Evolutionary conservation across 2,113 vertebrate genomes (phyloP).

Genomic region (Dicentrarchus labrax): DNA sequence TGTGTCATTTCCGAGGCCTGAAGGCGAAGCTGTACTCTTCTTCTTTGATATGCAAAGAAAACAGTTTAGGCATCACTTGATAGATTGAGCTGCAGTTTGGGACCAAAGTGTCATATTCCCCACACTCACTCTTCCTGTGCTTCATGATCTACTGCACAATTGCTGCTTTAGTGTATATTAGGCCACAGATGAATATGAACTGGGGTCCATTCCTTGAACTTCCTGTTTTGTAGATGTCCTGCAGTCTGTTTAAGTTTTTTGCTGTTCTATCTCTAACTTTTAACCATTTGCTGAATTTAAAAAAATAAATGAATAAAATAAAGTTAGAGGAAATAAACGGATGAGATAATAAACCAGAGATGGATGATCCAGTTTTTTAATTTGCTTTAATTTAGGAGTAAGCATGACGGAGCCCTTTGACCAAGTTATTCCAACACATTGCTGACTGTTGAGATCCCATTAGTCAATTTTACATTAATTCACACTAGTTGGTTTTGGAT

Average conservation of each 20-base stretch:
- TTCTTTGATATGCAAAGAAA: slow-evolving; percentile 62
- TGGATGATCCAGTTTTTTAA: background rate
- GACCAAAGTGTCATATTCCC: slow-evolving; percentile 16
- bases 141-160: background rate
- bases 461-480: slow-evolving; percentile 37
- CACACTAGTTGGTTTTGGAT: slow-evolving; percentile 37
- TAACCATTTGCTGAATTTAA: background rate
- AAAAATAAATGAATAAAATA: background rate
- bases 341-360: background rate
- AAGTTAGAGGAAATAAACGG: background rate
- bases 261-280: background rate
- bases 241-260: background rate
- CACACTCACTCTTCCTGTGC: background rate
- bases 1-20: slow-evolving; percentile 46
- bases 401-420: slow-evolving; percentile 15
- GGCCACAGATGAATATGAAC: background rate
- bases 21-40: slow-evolving; percentile 43
- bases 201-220: slow-evolving; percentile 1
- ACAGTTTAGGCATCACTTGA: slow-evolving; percentile 33
- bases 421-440: slow-evolving; percentile 14
- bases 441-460: slow-evolving; percentile 23
- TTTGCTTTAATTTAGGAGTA: slow-evolving; percentile 12
- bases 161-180: slow-evolving; percentile 9
- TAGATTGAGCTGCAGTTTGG: slow-evolving; percentile 37
- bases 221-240: background rate